phyloP scores from a whole-genome alignment of 2,888 invertebrate genomes.

The Troides aeacus region DNA sequence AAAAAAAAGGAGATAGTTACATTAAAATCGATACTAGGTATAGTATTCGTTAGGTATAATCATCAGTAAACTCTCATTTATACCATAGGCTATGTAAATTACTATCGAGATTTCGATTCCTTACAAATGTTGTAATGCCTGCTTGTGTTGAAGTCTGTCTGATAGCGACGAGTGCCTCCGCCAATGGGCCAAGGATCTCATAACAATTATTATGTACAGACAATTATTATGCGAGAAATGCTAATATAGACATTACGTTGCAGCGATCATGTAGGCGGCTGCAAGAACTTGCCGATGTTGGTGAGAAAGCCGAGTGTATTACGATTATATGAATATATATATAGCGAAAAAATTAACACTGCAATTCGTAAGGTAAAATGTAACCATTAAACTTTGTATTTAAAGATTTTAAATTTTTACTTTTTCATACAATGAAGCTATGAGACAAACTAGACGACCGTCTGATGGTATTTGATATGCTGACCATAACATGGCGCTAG shows the following conservation, averaged over 20 bases:
- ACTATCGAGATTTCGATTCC: background rate
- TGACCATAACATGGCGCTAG: no score
- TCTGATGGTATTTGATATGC: no score
- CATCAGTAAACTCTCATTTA: no score
- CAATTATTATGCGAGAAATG: constrained; percentile 30
- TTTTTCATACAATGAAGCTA: no score
- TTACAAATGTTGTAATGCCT: background rate
- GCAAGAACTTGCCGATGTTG: background rate
- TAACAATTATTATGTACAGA: constrained; percentile 28
- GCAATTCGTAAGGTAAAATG: no score
- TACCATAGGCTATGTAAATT: background rate
- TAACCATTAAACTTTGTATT: no score
- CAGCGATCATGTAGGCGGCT: constrained; percentile 12
- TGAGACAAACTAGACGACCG: no score
- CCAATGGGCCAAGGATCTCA: constrained; percentile 33
- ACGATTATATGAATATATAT: background rate
- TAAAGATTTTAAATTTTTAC: no score
- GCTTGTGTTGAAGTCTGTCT: constrained; percentile 17
- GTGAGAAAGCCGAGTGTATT: background rate
- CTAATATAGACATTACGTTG: constrained; percentile 28
- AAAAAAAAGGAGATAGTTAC: no score
- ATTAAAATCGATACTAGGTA: no score
- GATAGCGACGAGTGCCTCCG: constrained; percentile 22
- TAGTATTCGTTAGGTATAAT: no score
- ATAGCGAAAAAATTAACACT: no score